Percentiles rank a stretch among this genome's conserved stretches.
Conservation (phyloP, 30 jellyfish, hydroid and myxozoan genomes). For the Nemopilema nomurai region DNA sequence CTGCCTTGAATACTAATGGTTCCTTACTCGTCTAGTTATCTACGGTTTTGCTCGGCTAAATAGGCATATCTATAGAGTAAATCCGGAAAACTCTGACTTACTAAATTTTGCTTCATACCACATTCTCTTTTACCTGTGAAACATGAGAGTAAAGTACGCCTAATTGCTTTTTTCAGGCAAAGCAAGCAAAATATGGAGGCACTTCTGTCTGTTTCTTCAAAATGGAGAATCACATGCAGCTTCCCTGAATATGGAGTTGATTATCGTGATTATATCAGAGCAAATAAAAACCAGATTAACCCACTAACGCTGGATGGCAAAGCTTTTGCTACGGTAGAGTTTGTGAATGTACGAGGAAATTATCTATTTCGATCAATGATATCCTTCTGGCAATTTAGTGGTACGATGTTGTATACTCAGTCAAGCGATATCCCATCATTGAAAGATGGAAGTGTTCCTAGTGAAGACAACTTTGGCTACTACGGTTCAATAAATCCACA, state of each 20-base stretch:
- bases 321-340: neutral
- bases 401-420: neutral
- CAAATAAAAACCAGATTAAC: neutral
- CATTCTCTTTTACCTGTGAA: too few relatives aligned
- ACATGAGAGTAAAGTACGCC: too few relatives aligned
- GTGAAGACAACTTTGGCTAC: slow-evolving; percentile 16
- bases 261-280: slow-evolving; percentile 22
- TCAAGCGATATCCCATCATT: neutral
- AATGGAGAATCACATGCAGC: slow-evolving; percentile 22
- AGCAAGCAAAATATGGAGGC: neutral
- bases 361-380: neutral
- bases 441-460: neutral
- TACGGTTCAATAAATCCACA: neutral
- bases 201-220: neutral
- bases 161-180: neutral
- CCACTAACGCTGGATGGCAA: neutral
- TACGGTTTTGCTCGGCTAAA: too few relatives aligned
- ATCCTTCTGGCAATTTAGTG: neutral
- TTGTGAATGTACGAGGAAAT: slow-evolving; percentile 2
- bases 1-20: too few relatives aligned
- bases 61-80: too few relatives aligned
- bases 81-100: too few relatives aligned
- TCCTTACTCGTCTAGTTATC: too few relatives aligned
- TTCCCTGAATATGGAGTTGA: neutral
- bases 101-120: too few relatives aligned